phyloP scores from a whole-genome alignment of 2,888 invertebrate species.

The Thymelicus acteon region DNA sequence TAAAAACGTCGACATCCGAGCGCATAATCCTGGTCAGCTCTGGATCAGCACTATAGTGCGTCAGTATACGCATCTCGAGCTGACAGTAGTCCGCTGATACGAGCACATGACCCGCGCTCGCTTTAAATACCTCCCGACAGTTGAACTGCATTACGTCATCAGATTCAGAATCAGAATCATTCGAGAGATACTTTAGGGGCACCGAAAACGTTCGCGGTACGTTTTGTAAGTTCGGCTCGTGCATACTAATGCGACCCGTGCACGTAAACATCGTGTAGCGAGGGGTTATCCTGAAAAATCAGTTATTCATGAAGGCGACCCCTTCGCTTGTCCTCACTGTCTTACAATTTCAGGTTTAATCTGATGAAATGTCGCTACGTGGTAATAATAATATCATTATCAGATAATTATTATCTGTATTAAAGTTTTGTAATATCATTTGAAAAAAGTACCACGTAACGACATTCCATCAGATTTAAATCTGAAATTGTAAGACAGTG shows the following conservation, averaged over 20 bases:
- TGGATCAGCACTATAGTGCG: slow-evolving; percentile 93
- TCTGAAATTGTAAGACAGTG: no score
- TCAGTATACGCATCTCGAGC: slow-evolving; percentile 95
- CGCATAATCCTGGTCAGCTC: slow-evolving; percentile 88
- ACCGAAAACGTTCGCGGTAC: slow-evolving; percentile 94
- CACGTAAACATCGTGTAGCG: slow-evolving; percentile 88
- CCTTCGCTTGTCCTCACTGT: neutral
- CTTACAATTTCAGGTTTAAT: no score
- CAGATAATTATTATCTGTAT: no score
- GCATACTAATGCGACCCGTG: slow-evolving; percentile 95
- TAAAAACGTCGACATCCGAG: slow-evolving; percentile 91
- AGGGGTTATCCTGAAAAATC: slow-evolving; percentile 85
- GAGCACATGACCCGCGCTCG: slow-evolving; percentile 85
- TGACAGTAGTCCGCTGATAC: slow-evolving; percentile 98
- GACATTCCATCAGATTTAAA: no score
- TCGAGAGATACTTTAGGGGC: slow-evolving; percentile 59
- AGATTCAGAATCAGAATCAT: slow-evolving; percentile 47
- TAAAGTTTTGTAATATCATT: no score
- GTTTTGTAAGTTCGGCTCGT: slow-evolving; percentile 96
- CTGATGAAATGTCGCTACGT: no score
- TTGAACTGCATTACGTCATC: slow-evolving; percentile 81
- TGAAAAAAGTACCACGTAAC: no score
- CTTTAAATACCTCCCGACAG: slow-evolving; percentile 89
- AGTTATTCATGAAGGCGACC: slow-evolving; percentile 42
- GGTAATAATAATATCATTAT: no score